These are phyloP conservation scores for Galaxea fascicularis DNA, from an alignment of 92 coral and sea anemone genomes.

Conservation along the genomic window DNA sequence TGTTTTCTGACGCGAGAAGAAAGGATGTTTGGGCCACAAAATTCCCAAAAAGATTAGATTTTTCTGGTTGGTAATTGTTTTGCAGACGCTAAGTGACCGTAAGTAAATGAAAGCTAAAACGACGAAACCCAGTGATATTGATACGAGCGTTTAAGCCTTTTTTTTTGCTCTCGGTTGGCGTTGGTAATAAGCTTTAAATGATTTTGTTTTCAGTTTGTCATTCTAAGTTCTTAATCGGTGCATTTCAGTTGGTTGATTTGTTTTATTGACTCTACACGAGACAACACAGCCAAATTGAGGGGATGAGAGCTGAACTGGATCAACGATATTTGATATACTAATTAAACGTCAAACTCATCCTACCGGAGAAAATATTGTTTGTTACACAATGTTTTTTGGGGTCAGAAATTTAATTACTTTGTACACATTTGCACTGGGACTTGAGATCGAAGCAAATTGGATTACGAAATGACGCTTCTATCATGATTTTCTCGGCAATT, in stretches of 20 bases:
- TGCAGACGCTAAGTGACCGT: background rate
- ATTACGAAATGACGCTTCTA: no score
- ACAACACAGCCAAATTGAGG: no score
- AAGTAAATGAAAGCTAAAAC: background rate
- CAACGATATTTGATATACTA: no score
- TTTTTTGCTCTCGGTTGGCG: background rate
- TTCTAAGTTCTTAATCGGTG: background rate
- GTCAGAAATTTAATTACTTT: no score
- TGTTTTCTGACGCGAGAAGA: background rate
- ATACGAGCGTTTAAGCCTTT: background rate
- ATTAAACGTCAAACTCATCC: no score
- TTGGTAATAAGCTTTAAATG: background rate
- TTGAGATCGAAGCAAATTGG: no score
- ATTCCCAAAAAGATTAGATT: background rate
- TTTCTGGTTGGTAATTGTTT: constrained; percentile 22
- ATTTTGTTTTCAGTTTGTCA: background rate
- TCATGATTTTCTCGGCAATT: no score
- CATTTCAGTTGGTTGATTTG: background rate
- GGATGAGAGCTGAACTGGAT: background rate
- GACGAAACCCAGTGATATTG: background rate
- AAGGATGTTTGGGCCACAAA: background rate
- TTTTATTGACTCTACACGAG: no score
- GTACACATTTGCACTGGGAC: no score
- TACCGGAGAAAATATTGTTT: no score
- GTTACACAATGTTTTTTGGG: no score